These are phyloP conservation scores for Heliconius aoede DNA, from an alignment of 2,888 invertebrate genomes.

Conservation along the genomic window DNA sequence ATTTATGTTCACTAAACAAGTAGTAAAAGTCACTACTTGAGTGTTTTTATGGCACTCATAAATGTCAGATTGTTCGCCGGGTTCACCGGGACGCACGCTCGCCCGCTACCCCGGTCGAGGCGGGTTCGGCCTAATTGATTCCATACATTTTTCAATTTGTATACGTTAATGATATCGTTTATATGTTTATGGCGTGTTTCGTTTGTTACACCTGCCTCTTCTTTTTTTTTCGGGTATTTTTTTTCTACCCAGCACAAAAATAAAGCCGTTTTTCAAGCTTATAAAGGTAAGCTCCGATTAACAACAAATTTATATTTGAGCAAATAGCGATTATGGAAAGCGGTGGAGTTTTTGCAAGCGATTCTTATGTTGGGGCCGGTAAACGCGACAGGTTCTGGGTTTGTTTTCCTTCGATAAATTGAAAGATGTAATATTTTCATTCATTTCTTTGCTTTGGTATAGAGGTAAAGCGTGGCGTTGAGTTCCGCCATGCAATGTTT, in stretches of 20 bases:
- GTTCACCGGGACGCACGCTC: conserved; percentile 68
- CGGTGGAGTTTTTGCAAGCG: neutral
- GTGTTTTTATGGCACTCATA: conserved; percentile 85
- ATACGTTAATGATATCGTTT: conserved; percentile 57
- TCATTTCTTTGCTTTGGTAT: too few species aligned
- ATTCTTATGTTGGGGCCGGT: conserved; percentile 31
- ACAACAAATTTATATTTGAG: conserved; percentile 20
- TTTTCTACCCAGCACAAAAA: conserved; percentile 27
- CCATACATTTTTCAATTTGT: conserved; percentile 62
- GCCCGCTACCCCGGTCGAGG: conserved; percentile 51
- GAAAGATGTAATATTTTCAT: too few species aligned
- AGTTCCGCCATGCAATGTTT: too few species aligned
- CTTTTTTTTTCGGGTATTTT: conserved; percentile 70
- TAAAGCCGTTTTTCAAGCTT: conserved; percentile 24
- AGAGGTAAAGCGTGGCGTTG: too few species aligned
- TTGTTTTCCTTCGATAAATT: too few species aligned
- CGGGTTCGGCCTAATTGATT: conserved; percentile 70
- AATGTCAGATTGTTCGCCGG: conserved; percentile 84
- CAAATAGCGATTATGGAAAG: conserved; percentile 13
- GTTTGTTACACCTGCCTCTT: conserved; percentile 60
- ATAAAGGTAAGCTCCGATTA: conserved; percentile 33
- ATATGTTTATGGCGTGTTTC: conserved; percentile 57
- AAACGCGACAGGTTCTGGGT: too few species aligned
- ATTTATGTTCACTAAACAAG: conserved; percentile 85
- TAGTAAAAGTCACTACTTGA: conserved; percentile 85